Base-by-base conservation (phyloP, 2,797 vertebrate species). In the Bradypodion ventrale region DNA sequence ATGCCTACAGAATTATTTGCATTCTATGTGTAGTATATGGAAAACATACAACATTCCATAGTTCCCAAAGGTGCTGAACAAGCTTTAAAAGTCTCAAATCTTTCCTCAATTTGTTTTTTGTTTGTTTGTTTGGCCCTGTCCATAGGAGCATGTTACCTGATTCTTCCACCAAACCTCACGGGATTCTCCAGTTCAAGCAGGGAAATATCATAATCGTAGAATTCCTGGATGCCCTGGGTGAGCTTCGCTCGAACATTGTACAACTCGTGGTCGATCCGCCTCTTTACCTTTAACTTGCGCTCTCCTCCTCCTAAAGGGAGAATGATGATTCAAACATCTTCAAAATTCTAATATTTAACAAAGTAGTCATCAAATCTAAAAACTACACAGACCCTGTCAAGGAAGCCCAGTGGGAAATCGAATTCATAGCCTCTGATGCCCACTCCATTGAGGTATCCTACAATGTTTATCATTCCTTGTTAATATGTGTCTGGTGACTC, bases 191-290 rank as follows among this genome's bases (percentile, higher is more conserved):
- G 56, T 82, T 95, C 84, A 6, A 98, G 60, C 70, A 98, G 91
- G 56, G 97, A 97, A 0, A 98, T 93, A 75, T 98, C 98, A 2
- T 97, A 97, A 75, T 97, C 97, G 1, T 97, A 98, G 91, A 97
- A 98, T 87, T 97, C 97, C 0, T 62, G 85, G 2, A 98, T 94
- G 1, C 96, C 96, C 88, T 95, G 96, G 59, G 83, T 13, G 72
- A 2, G 68, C 15, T 97, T 96, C 1, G 93, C 92, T 0, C 6
- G 63, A 65, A 90, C 62, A 32, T 97, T 84, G 82, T 95, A 98
- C 1, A 89, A 40, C 0, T 93, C 89, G 29, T 97, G 95, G 52
- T 91, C 88, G 9, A 90, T 32, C 0, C 40, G 85, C 19, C 76
- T 35, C 82, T 91, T 81, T 32, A 94, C 82, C 2, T 6, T 13